A percentile compares a stretch with the other conserved stretches of the same genome.
These are phyloP conservation scores for Patella ulyssiponensis DNA, from an alignment of 2,888 invertebrate species.

Conservation along the genomic window DNA sequence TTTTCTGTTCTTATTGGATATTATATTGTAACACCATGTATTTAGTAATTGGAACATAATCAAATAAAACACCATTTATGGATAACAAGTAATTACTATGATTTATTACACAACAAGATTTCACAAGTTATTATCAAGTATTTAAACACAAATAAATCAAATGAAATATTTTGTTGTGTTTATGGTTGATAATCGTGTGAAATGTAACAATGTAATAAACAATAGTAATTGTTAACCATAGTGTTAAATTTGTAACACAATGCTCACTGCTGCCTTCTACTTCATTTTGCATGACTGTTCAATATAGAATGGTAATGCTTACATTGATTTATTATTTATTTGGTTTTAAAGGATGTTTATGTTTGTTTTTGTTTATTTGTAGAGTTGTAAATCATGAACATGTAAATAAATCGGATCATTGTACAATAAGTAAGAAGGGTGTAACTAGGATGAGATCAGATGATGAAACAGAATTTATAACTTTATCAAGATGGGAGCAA, in stretches of 20 bases:
- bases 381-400: slow-evolving; percentile 84
- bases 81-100: no score
- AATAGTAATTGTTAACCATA: no score
- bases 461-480: slow-evolving; percentile 84
- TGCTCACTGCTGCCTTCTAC: neutral
- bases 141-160: no score
- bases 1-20: neutral
- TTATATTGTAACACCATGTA: no score
- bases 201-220: neutral
- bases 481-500: slow-evolving; percentile 84
- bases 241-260: neutral
- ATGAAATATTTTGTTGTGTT: neutral
- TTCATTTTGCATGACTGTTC: neutral
- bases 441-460: slow-evolving; percentile 79
- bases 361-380: slow-evolving; percentile 25
- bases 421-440: slow-evolving; percentile 87
- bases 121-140: no score
- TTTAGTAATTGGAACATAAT: no score
- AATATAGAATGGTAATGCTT: no score
- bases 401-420: slow-evolving; percentile 81
- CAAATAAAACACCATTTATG: no score
- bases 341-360: no score
- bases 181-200: neutral
- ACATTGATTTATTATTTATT: no score
- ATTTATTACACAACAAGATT: no score